A percentile compares a stretch with the other conserved stretches of the same genome.
Evolutionary conservation across 2,113 vertebrate genomes (phyloP).

Genomic region (Chroicocephalus ridibundus): DNA sequence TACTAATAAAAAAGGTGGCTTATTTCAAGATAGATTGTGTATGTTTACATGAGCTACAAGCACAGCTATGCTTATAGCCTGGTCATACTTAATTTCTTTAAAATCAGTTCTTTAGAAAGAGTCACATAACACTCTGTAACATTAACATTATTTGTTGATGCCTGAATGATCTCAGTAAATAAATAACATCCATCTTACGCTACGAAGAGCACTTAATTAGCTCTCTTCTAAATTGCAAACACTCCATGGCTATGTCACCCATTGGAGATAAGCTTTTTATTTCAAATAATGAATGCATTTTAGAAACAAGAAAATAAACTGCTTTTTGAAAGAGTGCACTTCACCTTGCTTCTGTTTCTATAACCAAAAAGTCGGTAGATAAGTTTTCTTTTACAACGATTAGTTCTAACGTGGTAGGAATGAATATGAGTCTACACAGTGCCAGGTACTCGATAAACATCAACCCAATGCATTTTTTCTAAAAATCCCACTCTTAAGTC

Average conservation of each 20-base stretch:
- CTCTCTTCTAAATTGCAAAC: neutral
- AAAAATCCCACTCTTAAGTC: neutral
- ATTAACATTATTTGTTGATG: neutral
- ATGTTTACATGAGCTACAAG: neutral
- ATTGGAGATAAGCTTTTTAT: neutral
- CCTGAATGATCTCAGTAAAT: conserved; percentile 5
- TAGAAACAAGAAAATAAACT: neutral
- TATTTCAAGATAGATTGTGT: neutral
- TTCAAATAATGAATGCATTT: neutral
- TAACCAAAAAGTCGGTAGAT: neutral
- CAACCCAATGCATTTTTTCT: neutral
- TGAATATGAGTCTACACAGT: neutral
- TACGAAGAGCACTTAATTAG: neutral
- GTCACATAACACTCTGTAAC: neutral
- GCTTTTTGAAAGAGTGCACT: neutral
- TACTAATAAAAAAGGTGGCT: neutral
- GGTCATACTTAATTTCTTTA: neutral
- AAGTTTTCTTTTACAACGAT: neutral
- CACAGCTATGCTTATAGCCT: neutral
- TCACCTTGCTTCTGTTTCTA: neutral
- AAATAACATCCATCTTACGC: neutral
- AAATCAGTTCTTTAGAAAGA: neutral
- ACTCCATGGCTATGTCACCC: neutral
- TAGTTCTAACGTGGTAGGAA: neutral
- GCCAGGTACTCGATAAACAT: neutral